Evolutionary conservation across 2,888 invertebrate genomes (phyloP).

Genomic region (Sepioteuthis lessoniana): DNA sequence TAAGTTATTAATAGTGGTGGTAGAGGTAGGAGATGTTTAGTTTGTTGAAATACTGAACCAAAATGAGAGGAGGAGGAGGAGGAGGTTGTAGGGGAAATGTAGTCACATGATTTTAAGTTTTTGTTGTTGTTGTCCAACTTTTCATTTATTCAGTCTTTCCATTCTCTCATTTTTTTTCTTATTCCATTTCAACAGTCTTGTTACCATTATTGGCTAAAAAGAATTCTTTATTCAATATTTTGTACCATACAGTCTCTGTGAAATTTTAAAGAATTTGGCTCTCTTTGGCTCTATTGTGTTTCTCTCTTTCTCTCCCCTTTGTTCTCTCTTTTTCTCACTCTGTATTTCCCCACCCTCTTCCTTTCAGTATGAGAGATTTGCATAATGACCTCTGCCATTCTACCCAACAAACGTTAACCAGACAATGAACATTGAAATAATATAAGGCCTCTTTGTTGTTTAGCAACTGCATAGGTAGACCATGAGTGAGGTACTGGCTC

Average conservation of each 20-base stretch:
- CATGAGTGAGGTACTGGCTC: neutral
- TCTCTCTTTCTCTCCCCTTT: neutral
- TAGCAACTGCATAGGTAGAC: neutral
- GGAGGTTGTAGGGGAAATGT: neutral
- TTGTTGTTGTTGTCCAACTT: neutral
- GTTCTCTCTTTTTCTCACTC: neutral
- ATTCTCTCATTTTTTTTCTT: neutral
- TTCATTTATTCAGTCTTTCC: neutral
- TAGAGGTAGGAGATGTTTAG: neutral
- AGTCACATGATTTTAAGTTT: neutral
- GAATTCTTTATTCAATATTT: neutral
- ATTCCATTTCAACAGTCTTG: neutral
- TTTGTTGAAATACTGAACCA: neutral
- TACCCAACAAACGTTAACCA: neutral
- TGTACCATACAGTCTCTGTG: neutral
- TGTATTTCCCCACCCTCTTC: neutral
- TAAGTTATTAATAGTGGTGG: neutral
- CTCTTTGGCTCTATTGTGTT: neutral
- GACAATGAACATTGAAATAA: neutral
- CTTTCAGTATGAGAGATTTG: neutral
- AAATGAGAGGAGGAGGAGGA: no score
- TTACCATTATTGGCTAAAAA: neutral
- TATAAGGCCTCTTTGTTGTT: conserved; percentile 33
- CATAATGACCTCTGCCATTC: conserved; percentile 33
- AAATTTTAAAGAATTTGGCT: conserved; percentile 10